Conservation (phyloP, 2,113 vertebrate genomes). For the Butastur rufipennis region DNA sequence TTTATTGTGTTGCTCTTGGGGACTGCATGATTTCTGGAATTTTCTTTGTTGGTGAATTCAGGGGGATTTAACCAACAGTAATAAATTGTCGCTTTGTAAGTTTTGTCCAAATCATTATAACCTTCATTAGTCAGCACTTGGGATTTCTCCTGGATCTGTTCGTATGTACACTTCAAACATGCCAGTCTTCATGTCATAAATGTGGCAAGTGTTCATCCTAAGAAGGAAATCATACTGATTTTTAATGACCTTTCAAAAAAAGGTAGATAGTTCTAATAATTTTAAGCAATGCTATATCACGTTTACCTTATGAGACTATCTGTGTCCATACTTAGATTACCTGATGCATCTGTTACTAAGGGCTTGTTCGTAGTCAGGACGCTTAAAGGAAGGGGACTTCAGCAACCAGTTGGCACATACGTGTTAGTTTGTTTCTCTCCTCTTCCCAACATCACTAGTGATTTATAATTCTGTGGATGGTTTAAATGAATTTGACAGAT, state of each 20-base stretch:
- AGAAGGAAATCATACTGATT: background rate
- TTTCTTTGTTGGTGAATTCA: background rate
- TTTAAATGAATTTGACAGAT: background rate
- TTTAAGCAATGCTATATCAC: background rate
- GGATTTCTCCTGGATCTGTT: background rate
- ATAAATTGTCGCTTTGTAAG: background rate
- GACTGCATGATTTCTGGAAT: background rate
- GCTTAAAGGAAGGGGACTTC: background rate
- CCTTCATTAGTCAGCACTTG: background rate
- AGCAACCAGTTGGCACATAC: background rate
- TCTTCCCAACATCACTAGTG: background rate
- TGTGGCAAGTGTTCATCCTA: background rate
- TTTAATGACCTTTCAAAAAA: background rate
- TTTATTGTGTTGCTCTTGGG: background rate
- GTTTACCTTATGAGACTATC: background rate
- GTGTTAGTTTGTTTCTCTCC: background rate
- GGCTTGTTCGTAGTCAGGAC: background rate
- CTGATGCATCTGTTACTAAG: background rate
- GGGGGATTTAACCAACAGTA: background rate
- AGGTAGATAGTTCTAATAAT: background rate
- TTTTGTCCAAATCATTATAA: background rate
- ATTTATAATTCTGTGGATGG: background rate
- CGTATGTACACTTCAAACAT: background rate
- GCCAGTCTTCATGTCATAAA: background rate
- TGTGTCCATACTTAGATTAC: background rate